phyloP scores from a whole-genome alignment of 2,888 invertebrate genomes.

The Magallana nippona region DNA sequence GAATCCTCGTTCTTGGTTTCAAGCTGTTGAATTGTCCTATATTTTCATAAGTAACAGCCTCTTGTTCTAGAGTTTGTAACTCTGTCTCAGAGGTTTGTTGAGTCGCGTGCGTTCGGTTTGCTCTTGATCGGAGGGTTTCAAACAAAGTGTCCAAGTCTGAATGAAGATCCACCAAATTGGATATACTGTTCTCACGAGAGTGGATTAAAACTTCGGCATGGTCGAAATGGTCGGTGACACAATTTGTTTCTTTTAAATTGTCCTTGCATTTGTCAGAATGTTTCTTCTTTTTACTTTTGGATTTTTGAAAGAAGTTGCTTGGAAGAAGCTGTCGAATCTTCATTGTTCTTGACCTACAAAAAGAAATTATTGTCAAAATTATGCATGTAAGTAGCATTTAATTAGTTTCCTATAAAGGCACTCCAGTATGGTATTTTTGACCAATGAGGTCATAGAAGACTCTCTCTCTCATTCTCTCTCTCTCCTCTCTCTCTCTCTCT shows the following conservation, averaged over 20 bases:
- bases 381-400: neutral
- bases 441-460: no score
- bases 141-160: conserved; percentile 23
- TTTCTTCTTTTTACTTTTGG: conserved; percentile 32
- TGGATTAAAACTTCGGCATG: neutral
- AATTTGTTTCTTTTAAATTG: neutral
- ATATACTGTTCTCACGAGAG: conserved; percentile 8
- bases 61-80: neutral
- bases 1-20: conserved; percentile 66
- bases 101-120: conserved; percentile 16
- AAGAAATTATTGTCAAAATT: neutral
- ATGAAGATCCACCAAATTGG: neutral
- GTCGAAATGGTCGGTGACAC: neutral
- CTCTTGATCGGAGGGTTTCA: conserved; percentile 3
- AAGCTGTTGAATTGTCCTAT: conserved; percentile 50
- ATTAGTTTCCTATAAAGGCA: neutral
- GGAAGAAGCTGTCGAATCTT: neutral
- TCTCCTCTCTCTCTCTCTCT: no score
- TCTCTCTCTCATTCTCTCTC: no score
- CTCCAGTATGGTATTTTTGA: neutral
- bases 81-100: neutral
- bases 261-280: neutral
- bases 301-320: conserved; percentile 28
- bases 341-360: neutral
- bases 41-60: neutral